phyloP scores from a whole-genome alignment of 1,140 invertebrate genomes.

The Procambarus virginalis region DNA sequence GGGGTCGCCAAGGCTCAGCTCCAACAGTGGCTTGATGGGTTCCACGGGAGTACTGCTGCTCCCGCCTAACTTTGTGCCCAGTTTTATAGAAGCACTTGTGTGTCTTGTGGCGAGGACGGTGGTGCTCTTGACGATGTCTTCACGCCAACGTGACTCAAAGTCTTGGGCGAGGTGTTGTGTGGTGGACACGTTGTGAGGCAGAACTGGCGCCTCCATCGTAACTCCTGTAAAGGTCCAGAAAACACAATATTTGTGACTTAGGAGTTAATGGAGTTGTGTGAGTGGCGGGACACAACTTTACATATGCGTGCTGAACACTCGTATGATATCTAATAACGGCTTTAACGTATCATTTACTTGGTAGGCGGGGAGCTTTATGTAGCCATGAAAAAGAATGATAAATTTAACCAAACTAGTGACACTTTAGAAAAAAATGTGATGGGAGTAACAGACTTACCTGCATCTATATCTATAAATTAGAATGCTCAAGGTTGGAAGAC shows the following conservation, averaged over 20 bases:
- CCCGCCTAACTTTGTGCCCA: not conserved
- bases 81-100: not conserved
- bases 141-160: not conserved
- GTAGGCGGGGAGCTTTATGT: not conserved
- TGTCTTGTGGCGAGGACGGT: not conserved
- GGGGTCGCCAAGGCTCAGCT: constrained; percentile 1
- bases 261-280: no score
- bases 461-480: no score
- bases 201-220: not conserved
- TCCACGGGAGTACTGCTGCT: constrained; percentile 23
- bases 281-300: no score
- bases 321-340: no score
- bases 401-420: no score
- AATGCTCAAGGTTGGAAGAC: no score
- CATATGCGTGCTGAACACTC: no score
- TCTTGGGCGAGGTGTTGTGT: constrained; percentile 7
- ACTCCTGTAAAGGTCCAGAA: constrained; percentile 2
- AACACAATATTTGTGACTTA: not conserved
- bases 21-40: constrained; percentile 27
- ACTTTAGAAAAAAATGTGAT: no score
- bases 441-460: no score
- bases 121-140: not conserved
- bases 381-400: no score
- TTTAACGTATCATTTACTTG: no score
- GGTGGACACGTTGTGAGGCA: not conserved